phyloP scores from a whole-genome alignment of 2,888 invertebrate genomes.

The Nomada goodeniana region DNA sequence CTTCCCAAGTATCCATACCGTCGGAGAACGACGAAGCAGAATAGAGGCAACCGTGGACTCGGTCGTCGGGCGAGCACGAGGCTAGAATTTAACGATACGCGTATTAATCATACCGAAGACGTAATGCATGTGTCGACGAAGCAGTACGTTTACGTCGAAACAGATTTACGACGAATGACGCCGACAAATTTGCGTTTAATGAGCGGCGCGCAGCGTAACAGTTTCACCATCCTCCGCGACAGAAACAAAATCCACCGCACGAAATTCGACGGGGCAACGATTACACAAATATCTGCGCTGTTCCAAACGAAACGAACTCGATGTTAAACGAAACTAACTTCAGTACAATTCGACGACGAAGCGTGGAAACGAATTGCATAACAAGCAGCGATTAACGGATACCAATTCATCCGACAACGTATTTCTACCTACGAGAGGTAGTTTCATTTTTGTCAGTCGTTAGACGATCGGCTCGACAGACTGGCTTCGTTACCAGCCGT shows the following conservation, averaged over 20 bases:
- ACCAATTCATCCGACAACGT: neutral
- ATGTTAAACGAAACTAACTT: no score
- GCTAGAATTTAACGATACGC: constrained; percentile 55
- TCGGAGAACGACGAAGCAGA: constrained; percentile 17
- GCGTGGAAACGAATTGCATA: neutral
- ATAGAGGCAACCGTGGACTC: neutral
- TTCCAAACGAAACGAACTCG: no score
- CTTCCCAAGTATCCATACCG: neutral
- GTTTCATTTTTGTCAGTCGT: neutral
- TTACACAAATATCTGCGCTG: no score
- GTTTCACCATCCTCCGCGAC: neutral
- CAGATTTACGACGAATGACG: constrained; percentile 46
- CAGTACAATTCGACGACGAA: no score
- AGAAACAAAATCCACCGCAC: neutral
- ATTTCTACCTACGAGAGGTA: neutral
- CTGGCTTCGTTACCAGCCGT: constrained; percentile 3
- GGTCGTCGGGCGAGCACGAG: constrained; percentile 32
- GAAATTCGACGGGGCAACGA: neutral
- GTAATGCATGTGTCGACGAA: constrained; percentile 30
- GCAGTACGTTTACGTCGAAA: constrained; percentile 52
- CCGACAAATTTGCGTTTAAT: constrained; percentile 49
- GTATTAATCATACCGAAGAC: constrained; percentile 46
- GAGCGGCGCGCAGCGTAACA: constrained; percentile 13
- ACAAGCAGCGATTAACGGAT: constrained; percentile 6
- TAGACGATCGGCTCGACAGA: constrained; percentile 10